phyloP scores from a whole-genome alignment of 1,140 invertebrate species.

The Globodera rostochiensis region DNA sequence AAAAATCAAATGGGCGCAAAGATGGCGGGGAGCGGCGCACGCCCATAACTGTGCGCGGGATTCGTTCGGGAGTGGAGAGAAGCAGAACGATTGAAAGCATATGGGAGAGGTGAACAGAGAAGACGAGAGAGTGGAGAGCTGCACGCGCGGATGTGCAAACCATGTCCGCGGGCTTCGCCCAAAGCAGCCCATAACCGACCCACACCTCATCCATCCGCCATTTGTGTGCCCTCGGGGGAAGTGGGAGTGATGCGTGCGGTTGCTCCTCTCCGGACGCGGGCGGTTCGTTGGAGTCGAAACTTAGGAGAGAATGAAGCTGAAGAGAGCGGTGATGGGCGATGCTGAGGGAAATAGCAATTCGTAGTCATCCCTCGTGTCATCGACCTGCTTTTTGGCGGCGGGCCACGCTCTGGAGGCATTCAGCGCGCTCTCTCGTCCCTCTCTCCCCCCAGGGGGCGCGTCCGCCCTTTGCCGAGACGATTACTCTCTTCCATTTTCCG shows the following conservation, averaged over 20 bases:
- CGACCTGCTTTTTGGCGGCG: constrained; percentile 17
- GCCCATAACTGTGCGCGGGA: background rate
- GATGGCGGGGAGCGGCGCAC: background rate
- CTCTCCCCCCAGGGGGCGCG: background rate
- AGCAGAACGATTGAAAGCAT: background rate
- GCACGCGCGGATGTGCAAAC: background rate
- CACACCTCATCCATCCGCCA: constrained; percentile 4
- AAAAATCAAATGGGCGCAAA: constrained; percentile 8
- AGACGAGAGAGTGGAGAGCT: background rate
- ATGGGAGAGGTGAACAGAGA: background rate
- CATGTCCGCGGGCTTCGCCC: background rate
- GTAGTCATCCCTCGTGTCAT: background rate
- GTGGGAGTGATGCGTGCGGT: background rate
- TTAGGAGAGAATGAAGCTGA: background rate
- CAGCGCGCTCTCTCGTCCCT: background rate
- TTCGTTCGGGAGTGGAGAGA: background rate
- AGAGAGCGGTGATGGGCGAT: background rate
- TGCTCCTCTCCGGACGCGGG: too few relatives aligned
- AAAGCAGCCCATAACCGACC: background rate
- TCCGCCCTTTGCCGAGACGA: background rate
- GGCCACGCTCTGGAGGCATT: background rate
- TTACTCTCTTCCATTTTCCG: background rate
- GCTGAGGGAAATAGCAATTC: background rate
- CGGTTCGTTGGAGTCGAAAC: background rate
- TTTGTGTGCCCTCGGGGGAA: background rate